These are phyloP conservation scores for Abrostola tripartita DNA, from an alignment of 2,888 invertebrate genomes.

Conservation along the genomic window DNA sequence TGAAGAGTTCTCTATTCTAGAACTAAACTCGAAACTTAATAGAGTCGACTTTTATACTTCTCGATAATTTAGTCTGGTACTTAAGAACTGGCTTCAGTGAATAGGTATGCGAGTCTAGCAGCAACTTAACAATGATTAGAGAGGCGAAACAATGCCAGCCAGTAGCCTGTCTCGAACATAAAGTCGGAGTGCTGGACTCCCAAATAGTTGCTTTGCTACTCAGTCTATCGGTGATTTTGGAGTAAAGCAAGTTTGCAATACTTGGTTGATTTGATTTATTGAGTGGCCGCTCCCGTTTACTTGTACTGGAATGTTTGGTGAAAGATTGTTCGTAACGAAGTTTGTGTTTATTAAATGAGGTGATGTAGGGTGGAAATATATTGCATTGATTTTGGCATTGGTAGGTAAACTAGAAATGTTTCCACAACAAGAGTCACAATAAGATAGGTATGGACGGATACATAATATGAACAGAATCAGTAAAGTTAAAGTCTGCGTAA, in stretches of 20 bases:
- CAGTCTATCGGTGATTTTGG: constrained; percentile 26
- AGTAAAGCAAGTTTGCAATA: constrained; percentile 41
- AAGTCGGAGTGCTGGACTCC: constrained; percentile 15
- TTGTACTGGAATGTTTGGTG: constrained; percentile 21
- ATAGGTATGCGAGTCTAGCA: constrained; percentile 18
- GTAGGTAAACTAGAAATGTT: background rate
- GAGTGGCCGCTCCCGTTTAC: constrained; percentile 31
- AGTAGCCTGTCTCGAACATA: constrained; percentile 41
- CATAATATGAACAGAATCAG: too few relatives aligned
- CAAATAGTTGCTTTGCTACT: constrained; percentile 49
- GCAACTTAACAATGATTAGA: constrained; percentile 45
- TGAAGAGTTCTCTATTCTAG: background rate
- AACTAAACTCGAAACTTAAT: background rate
- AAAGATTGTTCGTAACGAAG: constrained; percentile 7
- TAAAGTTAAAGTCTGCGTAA: too few relatives aligned
- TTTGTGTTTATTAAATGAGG: constrained; percentile 1
- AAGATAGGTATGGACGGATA: too few relatives aligned
- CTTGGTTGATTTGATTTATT: constrained; percentile 45
- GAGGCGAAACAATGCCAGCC: constrained; percentile 38
- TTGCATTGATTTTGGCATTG: background rate
- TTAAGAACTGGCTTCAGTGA: constrained; percentile 16
- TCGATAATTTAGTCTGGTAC: background rate
- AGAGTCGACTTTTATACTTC: background rate
- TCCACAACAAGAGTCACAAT: too few relatives aligned
- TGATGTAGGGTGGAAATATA: background rate